Evolutionary conservation across 2,888 invertebrate species (phyloP).

Genomic region (Cataglyphis altisquamis): DNA sequence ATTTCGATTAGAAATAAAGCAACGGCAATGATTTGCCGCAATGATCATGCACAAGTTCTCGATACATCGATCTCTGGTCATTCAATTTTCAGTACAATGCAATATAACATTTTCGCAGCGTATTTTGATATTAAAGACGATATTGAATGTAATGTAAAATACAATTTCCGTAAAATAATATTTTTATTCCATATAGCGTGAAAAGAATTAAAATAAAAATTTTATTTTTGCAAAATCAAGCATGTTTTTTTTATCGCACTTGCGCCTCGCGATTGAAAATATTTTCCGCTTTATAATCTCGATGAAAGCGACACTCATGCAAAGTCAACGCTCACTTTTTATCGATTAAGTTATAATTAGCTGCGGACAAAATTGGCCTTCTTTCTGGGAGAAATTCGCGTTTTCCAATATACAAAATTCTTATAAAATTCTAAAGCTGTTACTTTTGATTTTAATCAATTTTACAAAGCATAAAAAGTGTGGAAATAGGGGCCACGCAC

Average conservation of each 20-base stretch:
- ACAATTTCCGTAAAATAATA: background rate
- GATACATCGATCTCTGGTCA: conserved; percentile 27
- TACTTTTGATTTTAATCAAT: conserved; percentile 3
- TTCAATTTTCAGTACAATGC: background rate
- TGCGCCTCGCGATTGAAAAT: conserved; percentile 19
- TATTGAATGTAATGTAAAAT: conserved; percentile 31
- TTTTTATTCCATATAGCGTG: background rate
- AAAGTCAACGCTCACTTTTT: conserved; percentile 31
- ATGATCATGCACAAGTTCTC: conserved; percentile 48
- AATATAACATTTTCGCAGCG: background rate
- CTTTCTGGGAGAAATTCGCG: background rate
- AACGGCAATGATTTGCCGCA: conserved; percentile 53
- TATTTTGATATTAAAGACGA: conserved; percentile 12
- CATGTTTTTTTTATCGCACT: background rate
- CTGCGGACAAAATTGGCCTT: background rate
- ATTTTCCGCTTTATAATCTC: background rate
- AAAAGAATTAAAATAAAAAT: background rate
- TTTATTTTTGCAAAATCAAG: background rate
- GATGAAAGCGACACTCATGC: background rate
- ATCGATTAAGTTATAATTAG: conserved; percentile 43
- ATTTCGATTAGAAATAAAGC: conserved; percentile 46
- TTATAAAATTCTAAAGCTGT: conserved; percentile 16
- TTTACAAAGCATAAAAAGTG: conserved; percentile 10
- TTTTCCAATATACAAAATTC: background rate
- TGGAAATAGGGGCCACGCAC: background rate